A percentile compares a stretch with the other conserved stretches of the same genome.
Evolutionary conservation across 35 echinoderm and acorn worm genomes (phyloP).

Genomic region (Strongylocentrotus purpuratus): DNA sequence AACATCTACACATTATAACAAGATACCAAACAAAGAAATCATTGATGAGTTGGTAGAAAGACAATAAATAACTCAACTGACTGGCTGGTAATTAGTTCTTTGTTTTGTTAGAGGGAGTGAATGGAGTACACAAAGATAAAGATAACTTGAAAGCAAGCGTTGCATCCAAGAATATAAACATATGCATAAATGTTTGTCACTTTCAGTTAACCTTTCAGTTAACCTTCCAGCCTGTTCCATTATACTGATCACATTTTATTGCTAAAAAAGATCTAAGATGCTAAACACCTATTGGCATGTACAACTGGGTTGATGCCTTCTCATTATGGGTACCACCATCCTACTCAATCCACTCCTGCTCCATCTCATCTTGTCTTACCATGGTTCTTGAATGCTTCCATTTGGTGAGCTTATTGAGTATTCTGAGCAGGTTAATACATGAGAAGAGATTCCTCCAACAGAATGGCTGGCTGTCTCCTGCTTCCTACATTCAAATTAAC

Average conservation of each 20-base stretch:
- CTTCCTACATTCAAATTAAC: slow-evolving; percentile 67
- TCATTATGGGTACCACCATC: no score
- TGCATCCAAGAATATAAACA: neutral
- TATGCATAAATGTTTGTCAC: no score
- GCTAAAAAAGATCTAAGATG: no score
- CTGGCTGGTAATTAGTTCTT: neutral
- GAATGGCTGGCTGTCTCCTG: slow-evolving; percentile 84
- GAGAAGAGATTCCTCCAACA: slow-evolving; percentile 99
- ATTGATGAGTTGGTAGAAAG: neutral
- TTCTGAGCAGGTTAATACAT: slow-evolving; percentile 95
- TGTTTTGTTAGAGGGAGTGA: neutral
- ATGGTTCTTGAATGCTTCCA: slow-evolving; percentile 99
- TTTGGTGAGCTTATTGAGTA: slow-evolving; percentile 97
- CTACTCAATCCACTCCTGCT: no score
- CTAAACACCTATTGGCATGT: no score
- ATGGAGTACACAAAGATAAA: neutral
- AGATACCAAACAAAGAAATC: neutral
- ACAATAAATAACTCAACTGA: neutral
- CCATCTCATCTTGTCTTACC: slow-evolving; percentile 50
- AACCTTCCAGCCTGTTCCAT: no score
- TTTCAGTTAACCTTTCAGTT: no score
- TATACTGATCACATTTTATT: no score
- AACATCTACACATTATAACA: slow-evolving; percentile 77
- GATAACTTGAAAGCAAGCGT: neutral
- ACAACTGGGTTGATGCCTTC: neutral